These are phyloP conservation scores for Gambusia holbrooki DNA, from an alignment of 2,113 vertebrate genomes.

Conservation along the genomic window DNA sequence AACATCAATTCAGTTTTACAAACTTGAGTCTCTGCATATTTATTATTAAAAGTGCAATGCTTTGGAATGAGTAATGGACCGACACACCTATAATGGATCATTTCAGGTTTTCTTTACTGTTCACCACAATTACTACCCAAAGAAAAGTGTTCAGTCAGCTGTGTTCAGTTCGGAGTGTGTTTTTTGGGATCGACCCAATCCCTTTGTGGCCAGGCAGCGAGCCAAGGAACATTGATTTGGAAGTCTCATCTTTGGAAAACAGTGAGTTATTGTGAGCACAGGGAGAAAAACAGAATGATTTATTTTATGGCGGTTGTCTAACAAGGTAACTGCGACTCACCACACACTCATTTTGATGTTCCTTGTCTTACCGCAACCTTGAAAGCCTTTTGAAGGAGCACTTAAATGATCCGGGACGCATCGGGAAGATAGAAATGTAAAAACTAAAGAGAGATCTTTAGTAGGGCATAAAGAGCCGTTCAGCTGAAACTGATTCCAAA, in stretches of 20 bases:
- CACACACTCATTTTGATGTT: constrained; percentile 27
- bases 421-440: neutral
- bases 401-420: constrained; percentile 13
- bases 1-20: constrained; percentile 36
- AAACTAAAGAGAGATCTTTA: neutral
- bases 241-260: constrained; percentile 50
- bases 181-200: constrained; percentile 46
- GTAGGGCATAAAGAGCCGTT: neutral
- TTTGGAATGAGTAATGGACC: constrained; percentile 44
- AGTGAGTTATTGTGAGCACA: constrained; percentile 38
- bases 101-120: constrained; percentile 49
- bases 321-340: constrained; percentile 47
- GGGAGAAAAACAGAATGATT: constrained; percentile 63
- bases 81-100: constrained; percentile 40
- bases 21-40: constrained; percentile 1
- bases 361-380: constrained; percentile 41
- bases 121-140: constrained; percentile 50
- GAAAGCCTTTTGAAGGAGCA: constrained; percentile 29
- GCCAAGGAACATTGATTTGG: constrained; percentile 37
- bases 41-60: constrained; percentile 42
- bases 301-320: constrained; percentile 23
- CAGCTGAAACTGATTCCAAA: neutral
- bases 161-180: constrained; percentile 39
- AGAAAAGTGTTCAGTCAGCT: constrained; percentile 49
- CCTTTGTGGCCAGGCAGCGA: constrained; percentile 47